Conservation (phyloP, 2,797 vertebrate genomes). For the Myotis findleyi region DNA sequence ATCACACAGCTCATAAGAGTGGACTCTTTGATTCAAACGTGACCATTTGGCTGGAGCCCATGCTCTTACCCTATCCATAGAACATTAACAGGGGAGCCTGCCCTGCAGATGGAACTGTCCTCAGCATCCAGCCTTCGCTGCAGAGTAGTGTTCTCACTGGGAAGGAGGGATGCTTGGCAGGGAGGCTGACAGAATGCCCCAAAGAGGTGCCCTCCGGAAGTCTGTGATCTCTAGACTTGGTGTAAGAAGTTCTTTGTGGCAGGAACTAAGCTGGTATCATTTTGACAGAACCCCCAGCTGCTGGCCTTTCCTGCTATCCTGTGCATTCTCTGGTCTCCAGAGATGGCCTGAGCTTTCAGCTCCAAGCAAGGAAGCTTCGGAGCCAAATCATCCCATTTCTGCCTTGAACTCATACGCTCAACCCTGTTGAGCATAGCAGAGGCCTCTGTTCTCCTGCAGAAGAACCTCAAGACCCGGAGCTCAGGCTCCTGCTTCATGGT, state of each 20-base stretch:
- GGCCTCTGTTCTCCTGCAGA: neutral
- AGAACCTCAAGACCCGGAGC: neutral
- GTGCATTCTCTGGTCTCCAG: conserved; percentile 35
- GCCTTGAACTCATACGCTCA: neutral
- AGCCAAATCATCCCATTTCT: conserved; percentile 13
- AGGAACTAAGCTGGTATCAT: neutral
- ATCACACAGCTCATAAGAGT: neutral
- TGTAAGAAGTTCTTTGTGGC: conserved; percentile 6
- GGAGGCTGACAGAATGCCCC: neutral
- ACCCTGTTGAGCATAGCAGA: neutral
- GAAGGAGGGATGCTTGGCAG: neutral
- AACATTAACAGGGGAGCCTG: neutral
- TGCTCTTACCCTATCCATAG: neutral
- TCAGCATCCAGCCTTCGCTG: neutral
- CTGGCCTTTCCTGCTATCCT: conserved; percentile 46
- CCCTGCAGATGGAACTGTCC: neutral
- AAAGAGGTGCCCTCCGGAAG: neutral
- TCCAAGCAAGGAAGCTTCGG: neutral
- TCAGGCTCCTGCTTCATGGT: neutral
- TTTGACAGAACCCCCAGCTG: neutral
- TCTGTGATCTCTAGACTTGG: neutral
- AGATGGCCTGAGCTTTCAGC: conserved; percentile 46
- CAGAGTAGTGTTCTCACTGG: neutral
- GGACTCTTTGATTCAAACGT: neutral
- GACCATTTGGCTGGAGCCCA: neutral